Evolutionary conservation across 2,113 vertebrate genomes (phyloP).

Genomic region (Himantopus leucocephalus): DNA sequence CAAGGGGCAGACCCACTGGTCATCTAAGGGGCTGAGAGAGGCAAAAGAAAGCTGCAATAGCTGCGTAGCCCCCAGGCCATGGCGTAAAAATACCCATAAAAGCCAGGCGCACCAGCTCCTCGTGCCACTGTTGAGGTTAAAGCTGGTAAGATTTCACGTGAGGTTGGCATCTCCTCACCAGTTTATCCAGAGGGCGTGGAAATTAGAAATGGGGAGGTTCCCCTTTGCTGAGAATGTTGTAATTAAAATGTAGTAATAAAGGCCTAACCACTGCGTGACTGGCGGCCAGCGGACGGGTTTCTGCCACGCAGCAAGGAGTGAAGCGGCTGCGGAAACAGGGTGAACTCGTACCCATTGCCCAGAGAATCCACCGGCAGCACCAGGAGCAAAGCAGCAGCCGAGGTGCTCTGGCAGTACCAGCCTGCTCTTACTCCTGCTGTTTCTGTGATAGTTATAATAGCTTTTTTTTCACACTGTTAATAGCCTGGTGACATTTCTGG

Average conservation of each 20-base stretch:
- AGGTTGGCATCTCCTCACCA: background rate
- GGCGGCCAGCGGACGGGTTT: background rate
- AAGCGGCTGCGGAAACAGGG: background rate
- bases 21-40: background rate
- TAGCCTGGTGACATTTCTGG: background rate
- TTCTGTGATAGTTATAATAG: background rate
- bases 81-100: background rate
- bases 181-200: background rate
- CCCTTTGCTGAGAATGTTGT: background rate
- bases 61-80: background rate
- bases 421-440: background rate
- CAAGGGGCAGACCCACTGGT: background rate
- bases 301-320: background rate
- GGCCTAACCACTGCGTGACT: background rate
- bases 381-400: accelerated
- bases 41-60: background rate
- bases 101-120: background rate
- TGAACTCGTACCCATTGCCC: accelerated
- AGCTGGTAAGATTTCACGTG: background rate
- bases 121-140: background rate
- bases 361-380: background rate
- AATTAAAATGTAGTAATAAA: background rate
- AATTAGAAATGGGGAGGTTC: background rate
- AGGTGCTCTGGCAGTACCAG: background rate
- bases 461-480: background rate